Conservation (phyloP, 2,113 vertebrate species). For the Rana temporaria region DNA sequence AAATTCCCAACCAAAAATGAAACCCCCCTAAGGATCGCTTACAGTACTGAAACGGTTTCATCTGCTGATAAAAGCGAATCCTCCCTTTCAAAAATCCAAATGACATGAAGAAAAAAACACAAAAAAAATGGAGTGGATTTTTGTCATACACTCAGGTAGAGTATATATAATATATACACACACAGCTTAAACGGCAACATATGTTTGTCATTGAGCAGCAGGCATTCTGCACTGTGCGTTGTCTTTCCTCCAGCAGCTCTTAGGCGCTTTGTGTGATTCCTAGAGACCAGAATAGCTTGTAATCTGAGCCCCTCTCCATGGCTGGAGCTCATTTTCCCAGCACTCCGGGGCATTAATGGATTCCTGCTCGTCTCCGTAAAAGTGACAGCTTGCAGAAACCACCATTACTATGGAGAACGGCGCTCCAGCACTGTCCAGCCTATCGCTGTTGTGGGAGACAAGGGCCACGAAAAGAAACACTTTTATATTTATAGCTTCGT, state of each 20-base stretch:
- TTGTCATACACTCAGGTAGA: too few species aligned
- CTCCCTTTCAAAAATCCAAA: too few species aligned
- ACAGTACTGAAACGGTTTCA: too few species aligned
- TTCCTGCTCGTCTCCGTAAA: constrained; percentile 23
- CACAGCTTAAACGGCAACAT: not conserved
- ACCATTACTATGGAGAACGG: not conserved
- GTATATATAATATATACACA: not conserved
- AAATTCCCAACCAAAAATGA: too few species aligned
- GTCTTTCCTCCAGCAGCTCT: not conserved
- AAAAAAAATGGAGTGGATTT: too few species aligned
- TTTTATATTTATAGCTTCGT: too few species aligned
- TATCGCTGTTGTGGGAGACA: not conserved
- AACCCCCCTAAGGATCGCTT: too few species aligned
- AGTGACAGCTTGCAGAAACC: constrained; percentile 32
- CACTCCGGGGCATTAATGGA: constrained; percentile 52
- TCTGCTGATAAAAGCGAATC: too few species aligned
- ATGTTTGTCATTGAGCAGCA: not conserved
- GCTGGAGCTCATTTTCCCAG: constrained; percentile 37
- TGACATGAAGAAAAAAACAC: too few species aligned
- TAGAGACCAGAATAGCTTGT: constrained; percentile 46
- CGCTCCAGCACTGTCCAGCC: not conserved
- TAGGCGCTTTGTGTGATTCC: constrained; percentile 1
- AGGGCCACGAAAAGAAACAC: not conserved
- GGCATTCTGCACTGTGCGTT: not conserved
- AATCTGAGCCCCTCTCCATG: constrained; percentile 36